Evolutionary conservation across 92 coral and sea anemone species (phyloP), one percentile per base, ranked within the genome.

Genomic region (Epizoanthus stellaris): DNA sequence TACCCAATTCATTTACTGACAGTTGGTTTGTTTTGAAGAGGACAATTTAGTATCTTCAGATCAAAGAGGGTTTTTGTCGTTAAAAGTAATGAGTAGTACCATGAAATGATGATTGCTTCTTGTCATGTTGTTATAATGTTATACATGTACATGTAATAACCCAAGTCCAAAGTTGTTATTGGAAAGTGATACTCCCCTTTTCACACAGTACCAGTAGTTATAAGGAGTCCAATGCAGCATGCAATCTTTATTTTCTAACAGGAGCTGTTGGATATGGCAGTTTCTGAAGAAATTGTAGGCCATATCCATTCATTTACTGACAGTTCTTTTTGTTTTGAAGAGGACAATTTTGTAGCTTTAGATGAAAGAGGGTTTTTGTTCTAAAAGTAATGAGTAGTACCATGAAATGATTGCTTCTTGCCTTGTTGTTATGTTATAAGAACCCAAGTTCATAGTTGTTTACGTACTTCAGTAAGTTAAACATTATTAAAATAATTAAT

Each of bases 221-320:
- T 69, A 43, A 14, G 4, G 53, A 67, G 19, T 82, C 70, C 52
- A 69, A 68, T 21, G 42, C 53, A 71, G 77, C 87, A 23, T 82
- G 87, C 66, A 69, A 54, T 66, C 54, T 39, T n/a, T 82, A 80
- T 39, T 47, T 70, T 13, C 59, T 19, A 30, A 21, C 16, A 68
- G 86, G 86, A 38, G 86, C 86, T 17, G 69, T 65, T 42, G 86
- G 79, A 52, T 82, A 68, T 82, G 86, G 86, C 3, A 82, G 73
- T 67, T 59, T 82, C 64, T 82, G 23, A 70, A 57, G 0, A 63
- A 63, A 12, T 63, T 63, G 14, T 8, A 63, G 14, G 36, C 6
- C 36, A 63, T 19, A 20, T 6, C 25, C 5, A 4, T 62, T 0
- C 34, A 62, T 62, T 62, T 62, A 30, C 1, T 30, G 34, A 30